A percentile compares a stretch with the other conserved stretches of the same genome.
phyloP scores from a whole-genome alignment of 2,797 vertebrate genomes.

The Stomatorhinus walkeri region DNA sequence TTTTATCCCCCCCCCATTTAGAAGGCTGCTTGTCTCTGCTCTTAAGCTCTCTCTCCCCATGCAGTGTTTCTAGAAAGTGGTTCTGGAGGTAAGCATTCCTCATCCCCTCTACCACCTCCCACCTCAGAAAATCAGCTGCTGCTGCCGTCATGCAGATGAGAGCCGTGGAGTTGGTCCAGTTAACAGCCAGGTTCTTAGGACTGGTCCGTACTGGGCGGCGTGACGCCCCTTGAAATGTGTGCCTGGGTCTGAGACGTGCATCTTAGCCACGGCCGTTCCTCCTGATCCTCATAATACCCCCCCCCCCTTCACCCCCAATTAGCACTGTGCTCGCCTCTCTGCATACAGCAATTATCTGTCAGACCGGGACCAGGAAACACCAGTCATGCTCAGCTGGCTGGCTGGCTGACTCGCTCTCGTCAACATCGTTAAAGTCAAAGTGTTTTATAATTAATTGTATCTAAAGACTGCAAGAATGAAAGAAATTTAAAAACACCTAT shows the following conservation, averaged over 20 bases:
- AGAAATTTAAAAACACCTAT: neutral
- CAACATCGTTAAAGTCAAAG: neutral
- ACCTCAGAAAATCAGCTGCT: neutral
- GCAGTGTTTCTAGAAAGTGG: neutral
- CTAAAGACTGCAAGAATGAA: neutral
- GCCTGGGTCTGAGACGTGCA: neutral
- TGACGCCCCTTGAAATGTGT: neutral
- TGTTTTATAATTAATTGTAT: neutral
- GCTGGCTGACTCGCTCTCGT: neutral
- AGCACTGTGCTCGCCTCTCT: neutral
- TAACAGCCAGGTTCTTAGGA: neutral
- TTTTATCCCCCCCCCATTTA: neutral
- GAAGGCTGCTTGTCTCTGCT: neutral
- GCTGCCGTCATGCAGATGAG: neutral
- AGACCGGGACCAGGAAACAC: neutral
- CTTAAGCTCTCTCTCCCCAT: neutral
- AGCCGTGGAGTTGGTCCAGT: neutral
- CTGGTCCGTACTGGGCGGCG: neutral
- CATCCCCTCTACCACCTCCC: neutral
- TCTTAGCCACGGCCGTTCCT: neutral
- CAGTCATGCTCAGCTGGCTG: neutral
- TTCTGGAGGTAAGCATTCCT: neutral
- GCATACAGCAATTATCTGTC: neutral
- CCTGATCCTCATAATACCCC: neutral
- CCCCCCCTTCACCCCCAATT: neutral